phyloP scores from a whole-genome alignment of 2,888 invertebrate species.

The Prosopocoilus inquinatus region DNA sequence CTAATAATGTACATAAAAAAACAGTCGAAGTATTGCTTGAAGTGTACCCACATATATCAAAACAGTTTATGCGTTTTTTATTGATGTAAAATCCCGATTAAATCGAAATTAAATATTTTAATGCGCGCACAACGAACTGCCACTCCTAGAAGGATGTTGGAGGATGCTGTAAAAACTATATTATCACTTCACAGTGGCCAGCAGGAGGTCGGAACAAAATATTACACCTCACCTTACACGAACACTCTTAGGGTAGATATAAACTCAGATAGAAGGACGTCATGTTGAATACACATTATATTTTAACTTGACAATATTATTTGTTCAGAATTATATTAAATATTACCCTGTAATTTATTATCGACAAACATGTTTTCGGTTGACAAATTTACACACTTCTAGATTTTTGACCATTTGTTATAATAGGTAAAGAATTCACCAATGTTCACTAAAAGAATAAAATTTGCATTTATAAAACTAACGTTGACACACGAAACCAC shows the following conservation, averaged over 20 bases:
- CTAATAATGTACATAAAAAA: not conserved
- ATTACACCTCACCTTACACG: slow-evolving; percentile 37
- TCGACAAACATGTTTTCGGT: not conserved
- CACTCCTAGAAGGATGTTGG: slow-evolving; percentile 38
- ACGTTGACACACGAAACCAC: no score
- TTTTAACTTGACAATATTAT: slow-evolving; percentile 33
- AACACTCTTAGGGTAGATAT: slow-evolving; percentile 27
- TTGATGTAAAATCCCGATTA: slow-evolving; percentile 49
- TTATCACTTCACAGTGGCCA: slow-evolving; percentile 46
- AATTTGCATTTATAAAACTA: no score
- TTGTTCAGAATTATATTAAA: slow-evolving; percentile 29
- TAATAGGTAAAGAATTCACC: no score
- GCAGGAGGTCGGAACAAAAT: slow-evolving; percentile 45
- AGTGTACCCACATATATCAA: slow-evolving; percentile 17
- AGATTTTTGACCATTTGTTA: no score
- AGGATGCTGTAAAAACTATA: slow-evolving; percentile 47
- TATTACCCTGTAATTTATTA: slow-evolving; percentile 19
- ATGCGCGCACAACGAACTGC: slow-evolving; percentile 37
- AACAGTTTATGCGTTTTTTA: slow-evolving; percentile 45
- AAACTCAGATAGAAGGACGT: slow-evolving; percentile 26
- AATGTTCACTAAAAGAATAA: no score
- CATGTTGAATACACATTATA: slow-evolving; percentile 31
- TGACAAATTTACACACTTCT: not conserved
- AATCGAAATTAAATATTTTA: slow-evolving; percentile 49
- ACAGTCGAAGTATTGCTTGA: not conserved